A percentile compares a stretch with the other conserved stretches of the same genome.
Conservation (phyloP, 2,888 invertebrate species). For the Eristalis tenax region DNA sequence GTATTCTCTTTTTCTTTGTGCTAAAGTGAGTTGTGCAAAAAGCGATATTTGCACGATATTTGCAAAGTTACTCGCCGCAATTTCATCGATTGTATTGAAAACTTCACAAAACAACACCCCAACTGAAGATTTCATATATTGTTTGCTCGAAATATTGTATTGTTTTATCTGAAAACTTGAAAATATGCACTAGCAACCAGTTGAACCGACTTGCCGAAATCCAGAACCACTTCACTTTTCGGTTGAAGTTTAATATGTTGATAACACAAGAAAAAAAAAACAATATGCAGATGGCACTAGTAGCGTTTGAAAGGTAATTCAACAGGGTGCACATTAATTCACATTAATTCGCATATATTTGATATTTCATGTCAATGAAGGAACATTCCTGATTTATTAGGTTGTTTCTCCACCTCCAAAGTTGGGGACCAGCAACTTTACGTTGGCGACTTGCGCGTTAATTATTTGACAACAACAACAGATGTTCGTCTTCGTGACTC, state of each 20-base stretch:
- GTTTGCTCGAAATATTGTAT: not conserved
- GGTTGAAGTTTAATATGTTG: not conserved
- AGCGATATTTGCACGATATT: not conserved
- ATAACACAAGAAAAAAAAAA: not conserved
- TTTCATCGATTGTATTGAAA: slow-evolving; percentile 15
- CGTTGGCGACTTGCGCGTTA: too few species aligned
- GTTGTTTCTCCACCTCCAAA: too few species aligned
- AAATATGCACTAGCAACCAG: not conserved
- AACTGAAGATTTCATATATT: slow-evolving; percentile 24
- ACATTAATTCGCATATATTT: too few species aligned
- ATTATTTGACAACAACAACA: too few species aligned
- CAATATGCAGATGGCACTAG: not conserved
- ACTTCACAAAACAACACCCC: not conserved
- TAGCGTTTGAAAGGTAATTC: not conserved
- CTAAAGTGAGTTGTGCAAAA: slow-evolving; percentile 16
- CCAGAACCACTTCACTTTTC: not conserved
- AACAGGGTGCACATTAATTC: too few species aligned
- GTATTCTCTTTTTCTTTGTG: slow-evolving; percentile 8
- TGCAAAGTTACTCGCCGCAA: not conserved
- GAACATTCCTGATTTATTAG: too few species aligned
- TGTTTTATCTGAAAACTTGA: not conserved
- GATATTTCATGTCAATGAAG: too few species aligned
- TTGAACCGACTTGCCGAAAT: not conserved
- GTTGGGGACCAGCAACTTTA: too few species aligned
- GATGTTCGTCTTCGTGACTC: too few species aligned